phyloP scores from a whole-genome alignment of 2,113 vertebrate species.

The Silurus glanis region DNA sequence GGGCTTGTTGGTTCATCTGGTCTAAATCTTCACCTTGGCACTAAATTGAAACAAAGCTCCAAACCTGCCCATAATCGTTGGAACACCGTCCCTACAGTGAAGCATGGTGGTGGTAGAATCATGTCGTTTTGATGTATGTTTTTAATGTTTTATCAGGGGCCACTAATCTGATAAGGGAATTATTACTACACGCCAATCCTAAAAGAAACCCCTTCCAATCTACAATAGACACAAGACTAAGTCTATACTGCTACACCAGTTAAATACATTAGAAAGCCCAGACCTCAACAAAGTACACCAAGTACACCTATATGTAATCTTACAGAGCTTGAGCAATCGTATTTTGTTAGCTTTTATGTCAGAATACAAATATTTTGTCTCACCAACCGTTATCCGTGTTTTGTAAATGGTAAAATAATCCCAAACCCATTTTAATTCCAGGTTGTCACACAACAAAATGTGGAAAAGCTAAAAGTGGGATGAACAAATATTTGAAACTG shows the following conservation, averaged over 20 bases:
- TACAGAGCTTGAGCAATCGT: no score
- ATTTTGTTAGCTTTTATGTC: no score
- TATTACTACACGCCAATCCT: not conserved
- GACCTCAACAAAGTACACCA: not conserved
- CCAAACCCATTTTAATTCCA: no score
- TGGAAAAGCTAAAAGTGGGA: no score
- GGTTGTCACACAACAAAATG: no score
- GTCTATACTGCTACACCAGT: not conserved
- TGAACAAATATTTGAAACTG: not conserved
- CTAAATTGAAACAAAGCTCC: not conserved
- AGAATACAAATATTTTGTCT: no score
- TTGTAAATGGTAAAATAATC: no score
- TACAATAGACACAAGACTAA: not conserved
- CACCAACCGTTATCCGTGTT: no score
- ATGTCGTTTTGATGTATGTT: not conserved
- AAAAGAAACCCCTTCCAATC: not conserved
- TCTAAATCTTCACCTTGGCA: not conserved
- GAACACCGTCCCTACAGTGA: not conserved
- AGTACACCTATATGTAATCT: no score
- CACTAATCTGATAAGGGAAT: not conserved
- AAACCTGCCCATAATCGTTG: not conserved
- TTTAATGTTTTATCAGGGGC: not conserved
- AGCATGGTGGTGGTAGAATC: not conserved
- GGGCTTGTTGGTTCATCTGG: no score
- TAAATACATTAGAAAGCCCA: not conserved